Percentiles rank a stretch among this genome's conserved stretches.
Evolutionary conservation across 2,888 invertebrate species (phyloP).

Genomic region (Melanargia galathea): DNA sequence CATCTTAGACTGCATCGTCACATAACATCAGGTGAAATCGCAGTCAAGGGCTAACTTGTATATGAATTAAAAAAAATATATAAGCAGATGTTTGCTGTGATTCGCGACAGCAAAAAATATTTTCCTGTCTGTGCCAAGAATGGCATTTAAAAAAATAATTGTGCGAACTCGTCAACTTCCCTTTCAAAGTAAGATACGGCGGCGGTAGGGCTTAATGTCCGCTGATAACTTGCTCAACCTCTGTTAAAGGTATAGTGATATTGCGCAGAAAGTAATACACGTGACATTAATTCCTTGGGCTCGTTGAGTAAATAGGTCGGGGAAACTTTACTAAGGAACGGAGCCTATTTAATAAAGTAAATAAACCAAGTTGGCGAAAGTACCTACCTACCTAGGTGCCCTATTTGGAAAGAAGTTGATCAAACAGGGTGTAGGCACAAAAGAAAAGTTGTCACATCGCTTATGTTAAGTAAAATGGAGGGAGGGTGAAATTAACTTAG

Average conservation of each 20-base stretch:
- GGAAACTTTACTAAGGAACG: conserved; percentile 49
- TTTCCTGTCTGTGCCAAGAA: neutral
- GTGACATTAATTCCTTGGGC: conserved; percentile 44
- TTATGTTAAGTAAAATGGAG: too few species aligned
- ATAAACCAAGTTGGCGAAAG: conserved; percentile 47
- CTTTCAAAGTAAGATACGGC: conserved; percentile 25
- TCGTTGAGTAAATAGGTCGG: conserved; percentile 52
- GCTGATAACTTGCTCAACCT: conserved; percentile 32
- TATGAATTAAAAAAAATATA: too few species aligned
- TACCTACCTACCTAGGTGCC: too few species aligned
- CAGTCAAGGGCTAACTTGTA: too few species aligned
- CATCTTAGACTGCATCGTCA: too few species aligned
- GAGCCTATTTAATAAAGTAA: conserved; percentile 60
- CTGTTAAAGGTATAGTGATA: conserved; percentile 30
- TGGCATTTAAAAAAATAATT: neutral
- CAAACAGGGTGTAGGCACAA: conserved; percentile 42
- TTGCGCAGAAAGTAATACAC: conserved; percentile 41
- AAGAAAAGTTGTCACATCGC: conserved; percentile 10
- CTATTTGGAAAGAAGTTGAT: conserved; percentile 47
- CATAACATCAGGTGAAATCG: too few species aligned
- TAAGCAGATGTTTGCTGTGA: neutral
- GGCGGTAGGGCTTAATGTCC: conserved; percentile 24
- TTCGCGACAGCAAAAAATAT: neutral
- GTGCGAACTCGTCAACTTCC: neutral
- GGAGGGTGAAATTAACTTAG: too few species aligned